phyloP scores from a whole-genome alignment of 2,888 invertebrate species.

The Drosophila cognata region DNA sequence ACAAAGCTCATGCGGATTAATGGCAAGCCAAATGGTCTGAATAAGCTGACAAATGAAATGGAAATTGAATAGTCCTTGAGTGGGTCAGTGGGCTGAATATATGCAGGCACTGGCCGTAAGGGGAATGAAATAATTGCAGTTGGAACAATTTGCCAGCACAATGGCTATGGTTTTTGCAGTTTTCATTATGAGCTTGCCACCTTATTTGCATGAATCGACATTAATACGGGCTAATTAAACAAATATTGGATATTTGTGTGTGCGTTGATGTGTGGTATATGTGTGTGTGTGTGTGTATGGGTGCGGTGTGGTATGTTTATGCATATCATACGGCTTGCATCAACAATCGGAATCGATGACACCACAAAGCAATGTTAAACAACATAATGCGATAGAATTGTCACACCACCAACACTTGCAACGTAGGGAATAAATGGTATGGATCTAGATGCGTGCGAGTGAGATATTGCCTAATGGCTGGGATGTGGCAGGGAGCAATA shows the following conservation, averaged over 20 bases:
- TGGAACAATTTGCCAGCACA: constrained; percentile 55
- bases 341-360: constrained; percentile 58
- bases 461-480: background rate
- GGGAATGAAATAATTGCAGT: constrained; percentile 34
- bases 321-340: constrained; percentile 63
- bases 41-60: constrained; percentile 60
- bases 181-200: constrained; percentile 54
- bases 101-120: background rate
- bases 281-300: background rate
- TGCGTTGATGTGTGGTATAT: background rate
- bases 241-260: constrained; percentile 49
- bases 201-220: constrained; percentile 71
- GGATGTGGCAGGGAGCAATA: background rate
- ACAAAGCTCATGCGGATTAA: constrained; percentile 43
- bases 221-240: constrained; percentile 79
- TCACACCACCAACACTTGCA: constrained; percentile 13
- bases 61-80: constrained; percentile 55
- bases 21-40: constrained; percentile 48
- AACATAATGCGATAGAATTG: constrained; percentile 66
- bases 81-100: constrained; percentile 55
- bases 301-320: constrained; percentile 31
- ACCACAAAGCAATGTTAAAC: constrained; percentile 63
- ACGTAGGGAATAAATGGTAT: constrained; percentile 20
- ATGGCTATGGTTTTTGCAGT: constrained; percentile 42
- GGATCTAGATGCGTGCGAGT: constrained; percentile 5